phyloP scores from a whole-genome alignment of 2,797 vertebrate genomes.

The Florisuga fusca region DNA sequence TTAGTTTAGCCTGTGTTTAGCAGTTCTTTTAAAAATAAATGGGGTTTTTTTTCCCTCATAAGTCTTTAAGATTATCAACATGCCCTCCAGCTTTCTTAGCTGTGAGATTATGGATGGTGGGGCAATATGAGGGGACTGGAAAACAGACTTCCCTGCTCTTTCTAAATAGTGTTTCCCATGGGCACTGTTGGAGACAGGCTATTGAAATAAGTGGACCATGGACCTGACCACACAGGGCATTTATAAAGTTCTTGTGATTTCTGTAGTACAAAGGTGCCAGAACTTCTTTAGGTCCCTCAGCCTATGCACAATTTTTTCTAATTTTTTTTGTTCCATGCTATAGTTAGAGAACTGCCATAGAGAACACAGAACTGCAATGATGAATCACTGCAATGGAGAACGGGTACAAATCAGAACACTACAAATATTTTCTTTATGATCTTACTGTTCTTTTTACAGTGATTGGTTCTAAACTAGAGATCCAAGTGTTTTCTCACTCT shows the following conservation, averaged over 20 bases:
- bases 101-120: background rate
- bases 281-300: background rate
- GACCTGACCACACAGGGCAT: background rate
- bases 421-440: background rate
- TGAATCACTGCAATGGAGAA: conserved; percentile 3
- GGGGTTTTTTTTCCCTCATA: fast-evolving
- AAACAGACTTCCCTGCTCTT: background rate
- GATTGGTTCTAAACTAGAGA: background rate
- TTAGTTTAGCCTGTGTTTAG: background rate
- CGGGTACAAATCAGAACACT: background rate
- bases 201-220: background rate
- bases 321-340: background rate
- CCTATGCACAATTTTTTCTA: background rate
- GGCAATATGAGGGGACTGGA: background rate
- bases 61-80: background rate
- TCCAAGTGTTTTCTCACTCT: background rate
- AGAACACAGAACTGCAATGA: conserved; percentile 5
- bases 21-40: background rate
- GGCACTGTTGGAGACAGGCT: background rate
- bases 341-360: background rate
- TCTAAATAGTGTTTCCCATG: background rate
- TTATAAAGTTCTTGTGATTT: conserved; percentile 14
- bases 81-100: background rate
- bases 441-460: background rate
- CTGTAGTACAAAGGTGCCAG: background rate